Evolutionary conservation across 2,797 vertebrate genomes (phyloP), one percentile per base, ranked within the genome.

Genomic region (Oreochromis grahami): DNA sequence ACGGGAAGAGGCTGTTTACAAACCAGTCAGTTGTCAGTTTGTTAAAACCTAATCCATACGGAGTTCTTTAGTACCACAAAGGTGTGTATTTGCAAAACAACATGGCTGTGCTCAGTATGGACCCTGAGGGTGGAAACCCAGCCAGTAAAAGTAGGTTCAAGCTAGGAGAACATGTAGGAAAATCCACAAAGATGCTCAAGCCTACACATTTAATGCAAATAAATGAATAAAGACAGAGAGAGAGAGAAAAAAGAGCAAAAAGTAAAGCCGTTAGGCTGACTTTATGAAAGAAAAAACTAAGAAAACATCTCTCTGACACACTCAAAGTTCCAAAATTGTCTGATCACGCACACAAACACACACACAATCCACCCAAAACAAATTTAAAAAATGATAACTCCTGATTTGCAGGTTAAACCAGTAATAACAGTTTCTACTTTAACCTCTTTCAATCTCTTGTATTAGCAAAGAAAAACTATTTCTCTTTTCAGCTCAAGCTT

Each of bases 21-120:
- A 86, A 82, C 80, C 78, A 76, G 84, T 77, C 78, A 70, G 80
- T 6, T 81, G 78, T 80, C n/a, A 4, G 68, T 76, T 85, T 77
- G 36, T 88, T 78, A 45, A 68, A 80, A 56, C 29, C 43, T 84
- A 89, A 92, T 91, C 85, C 86, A 87, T 76, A 80, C 4, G 11
- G 79, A 84, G n/a, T 80, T 65, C 76, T 65, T 43, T 10, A 76
- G 72, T 84, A 77, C 76, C 63, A 48, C 52, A 85, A 60, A 81
- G 76, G 12, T 56, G 38, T 26, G 34, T 21, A 76, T 87, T 77
- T 85, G 81, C 76, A 79, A 81, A 89, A 82, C 83, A 92, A 82
- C 82, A 86, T 60, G 15, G 41, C n/a, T 48, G 50, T 76, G 87
- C 58, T 85, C 36, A 81, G 70, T 19, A 24, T 79, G 68, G 7